phyloP scores from a whole-genome alignment of 2,888 invertebrate genomes.

The Drosophila differens region DNA sequence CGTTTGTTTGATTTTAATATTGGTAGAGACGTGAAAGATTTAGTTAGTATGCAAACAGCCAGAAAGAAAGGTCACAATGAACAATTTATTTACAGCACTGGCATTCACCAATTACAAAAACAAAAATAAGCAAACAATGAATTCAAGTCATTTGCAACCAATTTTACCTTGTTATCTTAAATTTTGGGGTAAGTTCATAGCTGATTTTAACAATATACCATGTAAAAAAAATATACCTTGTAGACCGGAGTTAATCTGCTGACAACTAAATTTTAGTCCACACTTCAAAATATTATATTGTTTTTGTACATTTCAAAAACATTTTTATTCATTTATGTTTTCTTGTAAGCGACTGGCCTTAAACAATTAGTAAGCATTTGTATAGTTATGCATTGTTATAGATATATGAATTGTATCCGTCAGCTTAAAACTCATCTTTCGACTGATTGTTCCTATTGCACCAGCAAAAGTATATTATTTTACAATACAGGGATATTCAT shows the following conservation, averaged over 20 bases:
- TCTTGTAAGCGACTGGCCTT: too few relatives aligned
- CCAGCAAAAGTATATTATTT: too few relatives aligned
- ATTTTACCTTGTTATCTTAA: too few relatives aligned
- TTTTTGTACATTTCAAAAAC: neutral
- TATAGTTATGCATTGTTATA: too few relatives aligned
- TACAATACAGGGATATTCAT: too few relatives aligned
- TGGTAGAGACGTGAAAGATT: neutral
- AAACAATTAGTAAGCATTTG: too few relatives aligned
- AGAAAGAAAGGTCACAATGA: neutral
- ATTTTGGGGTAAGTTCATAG: too few relatives aligned
- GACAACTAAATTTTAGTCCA: neutral
- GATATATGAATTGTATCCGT: too few relatives aligned
- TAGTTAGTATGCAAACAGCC: neutral
- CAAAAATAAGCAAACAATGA: neutral
- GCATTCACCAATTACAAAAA: neutral
- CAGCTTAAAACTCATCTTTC: too few relatives aligned
- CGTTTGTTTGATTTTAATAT: neutral
- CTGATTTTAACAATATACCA: too few relatives aligned
- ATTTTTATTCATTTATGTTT: neutral
- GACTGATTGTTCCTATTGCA: too few relatives aligned
- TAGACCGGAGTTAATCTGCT: neutral
- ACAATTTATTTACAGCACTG: neutral
- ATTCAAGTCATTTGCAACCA: too few relatives aligned
- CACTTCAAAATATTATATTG: neutral
- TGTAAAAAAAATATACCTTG: neutral